phyloP scores from a whole-genome alignment of 1,140 invertebrate genomes.

The Centruroides sculpturatus region DNA sequence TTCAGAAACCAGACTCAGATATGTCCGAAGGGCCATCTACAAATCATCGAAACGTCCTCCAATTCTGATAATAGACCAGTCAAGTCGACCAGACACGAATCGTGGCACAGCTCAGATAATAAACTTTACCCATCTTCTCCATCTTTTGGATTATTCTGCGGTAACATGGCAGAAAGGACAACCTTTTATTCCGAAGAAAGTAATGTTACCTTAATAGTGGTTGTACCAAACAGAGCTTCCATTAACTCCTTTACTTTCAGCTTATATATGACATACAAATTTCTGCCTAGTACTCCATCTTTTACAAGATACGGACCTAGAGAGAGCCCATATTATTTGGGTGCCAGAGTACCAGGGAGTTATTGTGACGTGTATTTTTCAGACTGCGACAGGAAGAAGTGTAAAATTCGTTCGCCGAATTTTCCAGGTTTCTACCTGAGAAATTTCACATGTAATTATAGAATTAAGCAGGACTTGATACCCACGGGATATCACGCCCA shows the following conservation, averaged over 20 bases:
- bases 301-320: conserved; percentile 1
- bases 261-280: conserved; percentile 9
- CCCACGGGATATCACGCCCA: conserved; percentile 12
- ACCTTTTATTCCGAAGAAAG: conserved; percentile 15
- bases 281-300: conserved; percentile 8
- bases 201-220: conserved; percentile 11
- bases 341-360: conserved; percentile 1
- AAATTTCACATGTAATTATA: conserved; percentile 18
- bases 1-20: not conserved
- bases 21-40: not conserved
- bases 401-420: conserved; percentile 16
- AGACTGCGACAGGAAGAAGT: conserved; percentile 16
- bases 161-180: conserved; percentile 2
- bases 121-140: no score
- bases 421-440: conserved; percentile 17
- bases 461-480: conserved; percentile 9
- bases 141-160: conserved; percentile 6
- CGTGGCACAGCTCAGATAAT: no score
- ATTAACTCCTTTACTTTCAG: conserved; percentile 14
- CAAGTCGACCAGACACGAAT: no score
- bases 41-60: not conserved
- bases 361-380: conserved; percentile 15
- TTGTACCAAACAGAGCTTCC: conserved; percentile 13
- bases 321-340: conserved; percentile 2
- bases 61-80: no score